phyloP scores from a whole-genome alignment of 2,113 vertebrate genomes.

The Phyllopteryx taeniolatus region DNA sequence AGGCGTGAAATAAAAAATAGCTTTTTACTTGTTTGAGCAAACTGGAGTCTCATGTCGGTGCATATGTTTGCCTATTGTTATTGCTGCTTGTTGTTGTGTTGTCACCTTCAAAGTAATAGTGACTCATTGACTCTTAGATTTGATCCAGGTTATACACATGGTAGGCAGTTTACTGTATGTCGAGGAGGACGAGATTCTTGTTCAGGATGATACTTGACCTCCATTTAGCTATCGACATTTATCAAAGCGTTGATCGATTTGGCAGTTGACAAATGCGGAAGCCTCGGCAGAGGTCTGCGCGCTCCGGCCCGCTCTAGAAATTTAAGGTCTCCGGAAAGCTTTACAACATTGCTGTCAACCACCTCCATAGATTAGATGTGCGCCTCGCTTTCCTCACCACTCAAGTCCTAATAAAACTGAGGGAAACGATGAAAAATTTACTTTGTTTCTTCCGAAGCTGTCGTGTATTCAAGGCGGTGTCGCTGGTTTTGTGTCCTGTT shows the following conservation, averaged over 20 bases:
- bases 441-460: neutral
- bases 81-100: neutral
- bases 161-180: neutral
- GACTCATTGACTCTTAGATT: neutral
- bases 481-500: neutral
- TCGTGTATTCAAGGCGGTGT: neutral
- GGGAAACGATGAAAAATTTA: neutral
- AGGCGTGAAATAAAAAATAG: slow-evolving; percentile 37
- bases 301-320: neutral
- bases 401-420: neutral
- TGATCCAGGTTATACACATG: too few species aligned
- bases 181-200: neutral
- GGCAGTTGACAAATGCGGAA: neutral
- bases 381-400: neutral
- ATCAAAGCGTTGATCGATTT: neutral
- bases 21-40: slow-evolving; percentile 8
- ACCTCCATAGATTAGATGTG: neutral
- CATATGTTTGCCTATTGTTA: neutral
- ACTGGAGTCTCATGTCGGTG: neutral
- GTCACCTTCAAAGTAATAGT: neutral
- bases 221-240: neutral
- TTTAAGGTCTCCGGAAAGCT: neutral
- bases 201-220: neutral
- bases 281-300: neutral
- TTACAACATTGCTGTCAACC: neutral